phyloP scores from a whole-genome alignment of 2,113 vertebrate species.

The Merops nubicus region DNA sequence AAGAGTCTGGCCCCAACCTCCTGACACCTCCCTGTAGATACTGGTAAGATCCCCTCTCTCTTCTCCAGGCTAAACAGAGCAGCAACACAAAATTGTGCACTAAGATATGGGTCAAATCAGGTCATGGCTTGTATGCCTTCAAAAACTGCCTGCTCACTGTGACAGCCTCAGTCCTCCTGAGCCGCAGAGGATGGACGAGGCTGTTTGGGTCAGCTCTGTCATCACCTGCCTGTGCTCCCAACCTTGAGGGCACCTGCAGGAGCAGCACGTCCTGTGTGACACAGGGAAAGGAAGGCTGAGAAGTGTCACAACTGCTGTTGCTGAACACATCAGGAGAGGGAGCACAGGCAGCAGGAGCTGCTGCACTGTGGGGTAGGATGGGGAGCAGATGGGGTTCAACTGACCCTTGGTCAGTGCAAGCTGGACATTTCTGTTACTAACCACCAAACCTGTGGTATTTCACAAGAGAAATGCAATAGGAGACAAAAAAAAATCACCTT shows the following conservation, averaged over 20 bases:
- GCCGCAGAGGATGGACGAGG: not conserved
- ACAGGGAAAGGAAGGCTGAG: not conserved
- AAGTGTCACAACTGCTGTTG: not conserved
- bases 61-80: not conserved
- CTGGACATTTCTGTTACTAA: not conserved
- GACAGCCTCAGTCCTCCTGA: rapidly evolving
- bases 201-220: not conserved
- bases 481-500: not conserved
- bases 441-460: not conserved
- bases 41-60: not conserved
- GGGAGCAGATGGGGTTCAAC: not conserved
- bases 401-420: not conserved
- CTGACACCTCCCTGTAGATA: not conserved
- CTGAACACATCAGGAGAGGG: not conserved
- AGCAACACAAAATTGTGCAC: not conserved
- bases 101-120: not conserved
- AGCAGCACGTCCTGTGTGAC: rapidly evolving
- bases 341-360: not conserved
- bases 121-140: not conserved
- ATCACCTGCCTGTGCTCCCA: not conserved
- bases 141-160: not conserved
- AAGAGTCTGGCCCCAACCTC: not conserved
- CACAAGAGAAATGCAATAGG: not conserved
- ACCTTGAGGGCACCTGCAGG: not conserved
- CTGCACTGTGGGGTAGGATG: not conserved